Conservation (phyloP, 1,140 invertebrate species). For the Anoplophora glabripennis region DNA sequence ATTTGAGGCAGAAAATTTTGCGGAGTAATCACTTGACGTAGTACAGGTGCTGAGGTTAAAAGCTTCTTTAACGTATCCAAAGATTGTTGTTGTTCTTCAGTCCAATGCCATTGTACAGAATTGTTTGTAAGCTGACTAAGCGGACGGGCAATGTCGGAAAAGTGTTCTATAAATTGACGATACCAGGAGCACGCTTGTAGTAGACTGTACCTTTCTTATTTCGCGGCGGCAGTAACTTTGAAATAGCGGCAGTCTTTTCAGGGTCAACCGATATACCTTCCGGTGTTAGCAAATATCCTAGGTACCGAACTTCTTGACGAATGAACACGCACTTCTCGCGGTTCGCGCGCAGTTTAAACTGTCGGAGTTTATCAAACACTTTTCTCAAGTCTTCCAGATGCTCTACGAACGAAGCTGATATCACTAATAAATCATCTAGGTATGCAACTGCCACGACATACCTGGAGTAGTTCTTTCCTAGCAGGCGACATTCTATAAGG, state of each 20-base stretch:
- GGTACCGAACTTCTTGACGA: constrained; percentile 32
- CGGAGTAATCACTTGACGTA: constrained; percentile 24
- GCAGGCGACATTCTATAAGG: no score
- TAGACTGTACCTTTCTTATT: constrained; percentile 38
- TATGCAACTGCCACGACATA: no score
- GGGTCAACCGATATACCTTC: constrained; percentile 24
- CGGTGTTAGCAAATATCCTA: constrained; percentile 22
- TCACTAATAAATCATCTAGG: no score
- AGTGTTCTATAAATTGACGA: constrained; percentile 29
- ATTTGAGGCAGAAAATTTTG: constrained; percentile 44
- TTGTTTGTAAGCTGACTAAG: constrained; percentile 29
- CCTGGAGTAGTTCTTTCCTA: no score
- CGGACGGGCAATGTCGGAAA: constrained; percentile 23
- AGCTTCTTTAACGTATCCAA: constrained; percentile 4
- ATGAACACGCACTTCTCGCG: constrained; percentile 39
- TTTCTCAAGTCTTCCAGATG: no score
- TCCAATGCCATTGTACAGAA: constrained; percentile 12
- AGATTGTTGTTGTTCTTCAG: neutral
- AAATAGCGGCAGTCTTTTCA: constrained; percentile 22
- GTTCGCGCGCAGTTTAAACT: no score
- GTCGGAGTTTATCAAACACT: no score
- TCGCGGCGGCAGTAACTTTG: constrained; percentile 24
- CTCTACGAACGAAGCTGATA: no score
- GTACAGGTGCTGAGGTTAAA: constrained; percentile 8
- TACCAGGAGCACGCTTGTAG: no score